phyloP scores from a whole-genome alignment of 92 coral and sea anemone species.

The Porites evermanni region DNA sequence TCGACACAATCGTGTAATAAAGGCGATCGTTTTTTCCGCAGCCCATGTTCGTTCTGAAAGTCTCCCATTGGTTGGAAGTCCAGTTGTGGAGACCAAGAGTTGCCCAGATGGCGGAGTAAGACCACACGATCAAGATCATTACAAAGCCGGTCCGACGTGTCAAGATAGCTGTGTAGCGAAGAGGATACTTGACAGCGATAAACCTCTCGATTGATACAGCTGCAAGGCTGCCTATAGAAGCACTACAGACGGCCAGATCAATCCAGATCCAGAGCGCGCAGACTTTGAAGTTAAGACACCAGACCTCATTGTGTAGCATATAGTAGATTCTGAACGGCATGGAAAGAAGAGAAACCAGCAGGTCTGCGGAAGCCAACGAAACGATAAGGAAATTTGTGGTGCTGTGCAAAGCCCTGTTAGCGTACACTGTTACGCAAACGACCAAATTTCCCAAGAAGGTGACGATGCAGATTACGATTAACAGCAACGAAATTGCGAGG shows the following conservation, averaged over 20 bases:
- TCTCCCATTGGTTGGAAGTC: constrained; percentile 53
- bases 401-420: constrained; percentile 72
- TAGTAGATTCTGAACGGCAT: constrained; percentile 79
- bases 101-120: constrained; percentile 72
- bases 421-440: constrained; percentile 67
- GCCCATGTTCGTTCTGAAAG: constrained; percentile 31
- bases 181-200: constrained; percentile 78
- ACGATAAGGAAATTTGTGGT: constrained; percentile 78
- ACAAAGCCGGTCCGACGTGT: constrained; percentile 57
- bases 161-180: constrained; percentile 69
- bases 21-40: constrained; percentile 75
- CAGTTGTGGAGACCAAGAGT: constrained; percentile 78
- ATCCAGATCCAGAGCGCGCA: constrained; percentile 89
- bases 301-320: constrained; percentile 62
- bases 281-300: constrained; percentile 67
- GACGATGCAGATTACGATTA: constrained; percentile 61
- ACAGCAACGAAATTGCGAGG: constrained; percentile 47
- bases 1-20: constrained; percentile 76
- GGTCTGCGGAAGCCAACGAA: constrained; percentile 82
- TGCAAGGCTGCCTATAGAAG: constrained; percentile 81
- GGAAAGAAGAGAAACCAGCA: constrained; percentile 77
- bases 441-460: constrained; percentile 72
- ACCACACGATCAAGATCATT: constrained; percentile 74
- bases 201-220: constrained; percentile 85
- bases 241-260: constrained; percentile 79